Conservation (phyloP, 2,113 vertebrate genomes). For the Tylochromis polylepis region DNA sequence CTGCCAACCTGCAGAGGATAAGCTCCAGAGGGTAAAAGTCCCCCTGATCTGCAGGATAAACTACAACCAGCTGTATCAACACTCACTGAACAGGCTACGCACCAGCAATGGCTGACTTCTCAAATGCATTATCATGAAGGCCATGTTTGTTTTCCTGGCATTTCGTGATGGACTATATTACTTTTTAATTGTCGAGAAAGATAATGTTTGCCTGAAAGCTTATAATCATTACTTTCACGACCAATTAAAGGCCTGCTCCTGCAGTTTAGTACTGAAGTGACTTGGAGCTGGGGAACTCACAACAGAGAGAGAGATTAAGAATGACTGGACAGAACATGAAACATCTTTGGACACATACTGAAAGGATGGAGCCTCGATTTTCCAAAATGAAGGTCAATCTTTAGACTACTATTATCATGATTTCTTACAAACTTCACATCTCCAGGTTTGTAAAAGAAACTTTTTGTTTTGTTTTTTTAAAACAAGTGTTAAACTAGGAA, state of each 20-base stretch:
- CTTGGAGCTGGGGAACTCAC: neutral
- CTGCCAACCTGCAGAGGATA: slow-evolving; percentile 37
- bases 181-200: neutral
- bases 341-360: neutral
- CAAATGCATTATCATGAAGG: neutral
- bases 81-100: neutral
- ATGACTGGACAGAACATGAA: neutral
- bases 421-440: neutral
- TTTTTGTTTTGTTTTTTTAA: neutral
- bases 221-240: neutral
- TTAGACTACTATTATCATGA: neutral
- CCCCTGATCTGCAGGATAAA: slow-evolving; percentile 32
- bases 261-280: neutral
- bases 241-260: neutral
- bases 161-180: neutral
- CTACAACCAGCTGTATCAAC: slow-evolving; percentile 65
- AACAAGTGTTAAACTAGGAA: neutral
- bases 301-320: neutral
- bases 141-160: neutral
- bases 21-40: slow-evolving; percentile 31
- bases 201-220: neutral
- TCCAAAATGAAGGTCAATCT: neutral
- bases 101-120: neutral
- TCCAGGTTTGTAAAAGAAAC: neutral
- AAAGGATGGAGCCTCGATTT: neutral